phyloP scores from a whole-genome alignment of 2,797 vertebrate genomes.

The Tragelaphus oryx region DNA sequence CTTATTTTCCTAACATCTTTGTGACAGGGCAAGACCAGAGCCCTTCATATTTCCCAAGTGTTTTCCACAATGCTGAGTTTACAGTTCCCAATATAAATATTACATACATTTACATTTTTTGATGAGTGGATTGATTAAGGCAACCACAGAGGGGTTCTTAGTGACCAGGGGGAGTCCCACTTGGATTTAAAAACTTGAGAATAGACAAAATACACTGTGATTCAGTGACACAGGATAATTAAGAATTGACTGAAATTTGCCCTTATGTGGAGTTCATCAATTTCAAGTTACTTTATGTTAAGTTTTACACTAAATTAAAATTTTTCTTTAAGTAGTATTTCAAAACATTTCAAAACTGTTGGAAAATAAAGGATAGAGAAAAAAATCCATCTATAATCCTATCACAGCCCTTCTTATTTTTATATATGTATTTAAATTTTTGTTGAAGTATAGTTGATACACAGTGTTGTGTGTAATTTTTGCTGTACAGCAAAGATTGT shows the following conservation, averaged over 20 bases:
- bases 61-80: not conserved
- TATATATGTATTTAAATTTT: not conserved
- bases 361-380: not conserved
- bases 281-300: slow-evolving; percentile 12
- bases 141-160: not conserved
- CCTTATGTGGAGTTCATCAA: not conserved
- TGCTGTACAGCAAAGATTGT: not conserved
- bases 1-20: not conserved
- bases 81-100: not conserved
- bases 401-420: not conserved
- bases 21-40: not conserved
- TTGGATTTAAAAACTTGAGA: not conserved
- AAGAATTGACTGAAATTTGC: not conserved
- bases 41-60: not conserved
- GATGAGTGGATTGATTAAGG: not conserved
- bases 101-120: not conserved
- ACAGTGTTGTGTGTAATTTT: not conserved
- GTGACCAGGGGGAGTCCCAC: not conserved
- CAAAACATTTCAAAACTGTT: not conserved
- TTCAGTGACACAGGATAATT: not conserved
- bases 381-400: not conserved
- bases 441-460: not conserved
- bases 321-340: not conserved
- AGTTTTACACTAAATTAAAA: not conserved
- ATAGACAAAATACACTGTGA: not conserved